Base-by-base conservation (phyloP, 1,140 invertebrate genomes). In the Arctopsyche grandis region DNA sequence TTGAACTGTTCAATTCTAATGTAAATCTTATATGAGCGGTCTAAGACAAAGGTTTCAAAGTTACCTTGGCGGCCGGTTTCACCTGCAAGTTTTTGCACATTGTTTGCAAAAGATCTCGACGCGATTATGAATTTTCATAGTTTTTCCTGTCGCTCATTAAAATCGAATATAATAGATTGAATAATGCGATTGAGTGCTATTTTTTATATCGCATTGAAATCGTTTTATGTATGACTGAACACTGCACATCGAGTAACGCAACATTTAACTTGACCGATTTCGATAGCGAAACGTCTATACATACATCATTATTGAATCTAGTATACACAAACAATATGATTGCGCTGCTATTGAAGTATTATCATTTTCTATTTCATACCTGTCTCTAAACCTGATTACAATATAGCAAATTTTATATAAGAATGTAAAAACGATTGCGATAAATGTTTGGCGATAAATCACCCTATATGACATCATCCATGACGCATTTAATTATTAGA, bases 71-170 rank as follows among this genome's bases (percentile, higher is more conserved):
- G 56, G 12, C 71, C 21, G 71, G 46, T 74, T 74, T 74, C 71
- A 74, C 71, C 24, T 74, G 48, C 24, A 74, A 24, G 22, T 74
- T 74, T 71, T 74, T 74, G 71, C 48, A 24, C 71, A 74, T 74
- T 74, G 71, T 74, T 74, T 74, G 71, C 71, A 74, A 74, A 74
- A 46, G n/a, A 46, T 19, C 69, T 71, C 71, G 71, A 56, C 24
- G 71, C 71, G 24, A 52, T 74, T 74, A 74, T 46, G 71, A 48
- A 26, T 38, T 66, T 56, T 74, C 69, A 44, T 46, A 71, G 38
- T 71, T 71, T 48, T 71, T 46, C 38, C 38, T 46, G 71, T 19
- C 71, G 44, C 38, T 71, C 29, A 71, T 71, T 71, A 71, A 46
- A 71, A 71, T 46, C 29, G 43, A 71, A 71, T 46, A 74, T 46